phyloP scores from a whole-genome alignment of 2,797 vertebrate genomes.

The Zalophus californianus region DNA sequence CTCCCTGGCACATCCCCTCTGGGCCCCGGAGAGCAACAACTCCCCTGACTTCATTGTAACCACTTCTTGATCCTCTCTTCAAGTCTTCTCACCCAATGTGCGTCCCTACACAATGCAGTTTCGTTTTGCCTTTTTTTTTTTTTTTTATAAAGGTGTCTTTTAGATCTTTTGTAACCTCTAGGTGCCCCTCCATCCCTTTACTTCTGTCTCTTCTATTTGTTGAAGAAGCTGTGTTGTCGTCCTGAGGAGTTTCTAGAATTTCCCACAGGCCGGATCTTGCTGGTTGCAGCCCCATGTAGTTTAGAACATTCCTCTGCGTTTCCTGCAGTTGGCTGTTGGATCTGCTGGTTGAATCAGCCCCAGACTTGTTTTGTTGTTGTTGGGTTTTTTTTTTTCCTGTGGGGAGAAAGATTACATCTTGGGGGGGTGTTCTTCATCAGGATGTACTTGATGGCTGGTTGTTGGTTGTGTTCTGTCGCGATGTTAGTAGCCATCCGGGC shows the following conservation, averaged over 20 bases:
- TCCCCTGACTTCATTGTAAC: background rate
- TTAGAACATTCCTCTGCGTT: background rate
- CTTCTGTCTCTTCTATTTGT: background rate
- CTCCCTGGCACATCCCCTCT: background rate
- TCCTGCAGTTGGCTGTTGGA: background rate
- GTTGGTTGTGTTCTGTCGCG: background rate
- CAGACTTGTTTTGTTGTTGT: background rate
- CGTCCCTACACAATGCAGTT: background rate
- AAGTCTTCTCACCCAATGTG: background rate
- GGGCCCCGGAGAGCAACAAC: background rate
- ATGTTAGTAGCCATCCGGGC: background rate
- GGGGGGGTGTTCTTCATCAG: background rate
- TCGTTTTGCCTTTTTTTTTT: background rate
- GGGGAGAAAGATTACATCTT: background rate
- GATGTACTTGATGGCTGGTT: accelerated
- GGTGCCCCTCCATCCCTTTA: background rate
- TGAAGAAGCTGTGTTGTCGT: background rate
- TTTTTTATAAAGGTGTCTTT: background rate
- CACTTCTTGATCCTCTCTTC: background rate
- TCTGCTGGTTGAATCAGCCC: background rate
- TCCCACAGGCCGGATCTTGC: background rate
- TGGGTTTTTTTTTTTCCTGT: background rate
- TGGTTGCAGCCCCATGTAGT: background rate
- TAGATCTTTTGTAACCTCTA: background rate
- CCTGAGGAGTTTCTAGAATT: constrained; percentile 4